Evolutionary conservation across 2,888 invertebrate species (phyloP).

Genomic region (Chouioia cunea): DNA sequence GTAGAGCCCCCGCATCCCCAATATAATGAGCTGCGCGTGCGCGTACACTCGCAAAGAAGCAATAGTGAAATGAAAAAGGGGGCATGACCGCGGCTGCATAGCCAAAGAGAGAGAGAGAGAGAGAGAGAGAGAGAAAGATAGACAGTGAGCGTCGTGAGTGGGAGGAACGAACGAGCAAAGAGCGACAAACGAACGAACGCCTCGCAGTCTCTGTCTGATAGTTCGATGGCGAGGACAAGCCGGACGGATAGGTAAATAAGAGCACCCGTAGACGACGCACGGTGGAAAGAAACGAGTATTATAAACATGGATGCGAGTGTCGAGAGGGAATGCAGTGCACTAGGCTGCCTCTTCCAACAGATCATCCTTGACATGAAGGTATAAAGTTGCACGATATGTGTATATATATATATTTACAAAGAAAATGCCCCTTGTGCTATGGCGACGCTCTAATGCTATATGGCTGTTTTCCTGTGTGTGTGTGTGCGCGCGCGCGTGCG

Average conservation of each 20-base stretch:
- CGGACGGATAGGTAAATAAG: not conserved
- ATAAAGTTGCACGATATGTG: conserved; percentile 55
- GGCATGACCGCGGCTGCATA: conserved; percentile 19
- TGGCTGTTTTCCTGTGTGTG: not conserved
- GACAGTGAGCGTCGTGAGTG: too few relatives aligned
- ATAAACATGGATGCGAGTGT: conserved; percentile 77
- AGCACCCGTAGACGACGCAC: not conserved
- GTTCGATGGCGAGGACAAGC: not conserved
- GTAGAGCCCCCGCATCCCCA: too few relatives aligned
- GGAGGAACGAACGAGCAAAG: not conserved
- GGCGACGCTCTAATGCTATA: not conserved
- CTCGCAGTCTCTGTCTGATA: not conserved
- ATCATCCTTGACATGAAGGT: conserved; percentile 98
- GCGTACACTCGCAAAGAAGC: too few relatives aligned
- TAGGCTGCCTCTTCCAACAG: conserved; percentile 92
- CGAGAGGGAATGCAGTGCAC: conserved; percentile 88
- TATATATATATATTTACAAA: too few relatives aligned
- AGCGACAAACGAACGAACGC: not conserved
- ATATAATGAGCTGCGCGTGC: too few relatives aligned
- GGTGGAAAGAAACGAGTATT: not conserved
- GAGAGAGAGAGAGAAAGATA: conserved; percentile 12
- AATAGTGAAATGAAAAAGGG: conserved; percentile 1
- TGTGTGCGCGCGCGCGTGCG: not conserved
- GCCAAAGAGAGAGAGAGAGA: conserved; percentile 3
- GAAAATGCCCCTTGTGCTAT: too few relatives aligned